Evolutionary conservation across 2,113 vertebrate species (phyloP), one percentile per base, ranked within the genome.

Genomic region (Phalacrocorax carbo): DNA sequence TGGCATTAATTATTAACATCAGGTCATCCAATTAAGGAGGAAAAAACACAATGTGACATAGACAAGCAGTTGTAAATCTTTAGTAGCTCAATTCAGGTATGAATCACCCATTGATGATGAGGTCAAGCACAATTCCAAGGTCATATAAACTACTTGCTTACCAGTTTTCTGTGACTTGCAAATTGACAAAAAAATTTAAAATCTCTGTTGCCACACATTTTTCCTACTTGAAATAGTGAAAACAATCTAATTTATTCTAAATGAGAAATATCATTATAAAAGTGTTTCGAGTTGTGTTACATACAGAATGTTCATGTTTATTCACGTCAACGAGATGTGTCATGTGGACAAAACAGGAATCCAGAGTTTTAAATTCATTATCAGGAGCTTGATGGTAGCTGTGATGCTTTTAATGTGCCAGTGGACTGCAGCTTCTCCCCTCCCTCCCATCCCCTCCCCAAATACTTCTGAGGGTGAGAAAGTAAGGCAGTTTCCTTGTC

Each of bases 1-100:
- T 78, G 38, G 8, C 46, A 93, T 93, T 91, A 93, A 87, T 95
- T 82, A 95, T 93, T 95, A 87, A 96, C 10, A 55, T 84, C 62
- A 86, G 68, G 72, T 83, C 77, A 93, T 73, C 46, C 58, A 94
- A 62, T 86, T 86, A 95, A 70, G 71, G 44, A 86, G 23, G 14
- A 34, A 62, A 92, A 93, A 94, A 94, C 34, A 91, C 48, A 69
- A 48, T 12, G 8, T 44, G 46, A 61, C 54, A 80, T 4, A 77
- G 68, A 83, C 36, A 86, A 61, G 51, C 10, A 91, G 34, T 51
- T 91, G 46, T 85, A 94, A 91, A 94, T 73, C 58, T 69, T 60
- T 32, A 38, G 68, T 34, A 84, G 46, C 32, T 84, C 64, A 54
- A 20, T 91, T 55, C 73, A 62, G n/a, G 22, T 75, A 73, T 71